Percentiles rank a stretch among this genome's conserved stretches.
These are phyloP conservation scores for Engystomops pustulosus DNA, from an alignment of 2,113 vertebrate species.

Conservation along the genomic window DNA sequence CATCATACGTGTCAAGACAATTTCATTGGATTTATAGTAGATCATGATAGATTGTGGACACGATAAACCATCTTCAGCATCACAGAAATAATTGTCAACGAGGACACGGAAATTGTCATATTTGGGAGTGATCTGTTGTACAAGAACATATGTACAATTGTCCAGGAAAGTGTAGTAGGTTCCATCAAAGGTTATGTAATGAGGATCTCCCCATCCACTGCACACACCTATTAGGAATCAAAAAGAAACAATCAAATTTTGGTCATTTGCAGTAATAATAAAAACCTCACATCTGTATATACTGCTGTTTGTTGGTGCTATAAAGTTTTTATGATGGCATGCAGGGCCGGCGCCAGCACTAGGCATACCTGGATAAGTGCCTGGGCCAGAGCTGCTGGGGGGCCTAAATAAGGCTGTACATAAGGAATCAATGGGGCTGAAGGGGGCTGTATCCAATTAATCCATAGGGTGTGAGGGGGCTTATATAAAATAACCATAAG, in stretches of 20 bases:
- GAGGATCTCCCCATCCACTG: slow-evolving; percentile 79
- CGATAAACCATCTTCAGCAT: slow-evolving; percentile 69
- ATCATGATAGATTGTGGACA: slow-evolving; percentile 79
- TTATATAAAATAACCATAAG: no score
- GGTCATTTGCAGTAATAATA: not conserved
- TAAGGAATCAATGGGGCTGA: no score
- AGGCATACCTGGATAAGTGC: no score
- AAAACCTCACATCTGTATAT: no score
- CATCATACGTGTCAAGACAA: slow-evolving; percentile 73
- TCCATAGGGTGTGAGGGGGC: no score
- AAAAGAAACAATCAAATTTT: not conserved
- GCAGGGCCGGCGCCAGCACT: no score
- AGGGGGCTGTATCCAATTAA: no score
- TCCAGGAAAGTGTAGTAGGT: slow-evolving; percentile 79
- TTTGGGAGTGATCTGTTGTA: slow-evolving; percentile 80
- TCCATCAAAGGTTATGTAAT: slow-evolving; percentile 90
- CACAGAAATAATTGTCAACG: slow-evolving; percentile 77
- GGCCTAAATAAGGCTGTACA: no score
- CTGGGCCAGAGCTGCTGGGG: no score
- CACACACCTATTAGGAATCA: slow-evolving; percentile 79
- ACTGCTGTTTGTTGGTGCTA: no score
- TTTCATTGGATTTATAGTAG: slow-evolving; percentile 70
- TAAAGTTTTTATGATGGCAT: no score
- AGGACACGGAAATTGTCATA: slow-evolving; percentile 78
- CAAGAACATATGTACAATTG: slow-evolving; percentile 85